Percentiles rank a stretch among this genome's conserved stretches.
Evolutionary conservation across 2,797 vertebrate species (phyloP).

Genomic region (Tympanoctomys barrerae): DNA sequence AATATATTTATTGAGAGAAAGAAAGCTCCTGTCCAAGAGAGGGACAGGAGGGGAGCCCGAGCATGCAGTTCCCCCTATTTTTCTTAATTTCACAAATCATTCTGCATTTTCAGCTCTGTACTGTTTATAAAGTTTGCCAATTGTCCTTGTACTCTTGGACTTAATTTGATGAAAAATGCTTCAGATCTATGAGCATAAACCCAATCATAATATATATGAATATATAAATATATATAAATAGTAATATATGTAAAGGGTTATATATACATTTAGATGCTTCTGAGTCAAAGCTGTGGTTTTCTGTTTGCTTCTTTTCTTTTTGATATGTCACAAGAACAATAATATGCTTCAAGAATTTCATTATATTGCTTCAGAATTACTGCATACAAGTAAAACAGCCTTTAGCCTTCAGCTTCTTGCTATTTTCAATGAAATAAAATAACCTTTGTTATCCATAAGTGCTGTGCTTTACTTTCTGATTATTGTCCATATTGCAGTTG

Average conservation of each 20-base stretch:
- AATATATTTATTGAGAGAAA: too few relatives aligned
- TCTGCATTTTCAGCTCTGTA: constrained; percentile 5
- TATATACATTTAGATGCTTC: background rate
- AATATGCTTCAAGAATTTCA: constrained; percentile 66
- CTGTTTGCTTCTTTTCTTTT: background rate
- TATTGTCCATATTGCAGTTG: background rate
- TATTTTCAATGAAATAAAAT: constrained; percentile 64
- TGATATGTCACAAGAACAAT: constrained; percentile 32
- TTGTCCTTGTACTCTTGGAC: constrained; percentile 18
- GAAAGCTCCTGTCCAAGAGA: too few relatives aligned
- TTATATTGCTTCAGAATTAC: constrained; percentile 60
- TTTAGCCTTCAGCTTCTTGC: constrained; percentile 31
- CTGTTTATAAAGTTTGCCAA: background rate
- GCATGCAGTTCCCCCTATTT: background rate
- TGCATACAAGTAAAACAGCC: constrained; percentile 44
- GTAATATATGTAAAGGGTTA: background rate
- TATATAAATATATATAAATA: background rate
- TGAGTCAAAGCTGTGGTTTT: background rate
- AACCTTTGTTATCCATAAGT: constrained; percentile 14
- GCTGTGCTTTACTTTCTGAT: constrained; percentile 60
- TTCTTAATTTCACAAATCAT: constrained; percentile 44
- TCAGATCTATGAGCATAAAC: background rate
- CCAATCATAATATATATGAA: background rate
- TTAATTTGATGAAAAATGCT: background rate
- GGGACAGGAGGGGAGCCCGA: too few relatives aligned